phyloP scores from a whole-genome alignment of 2,113 vertebrate genomes.

The Ptyas mucosa region DNA sequence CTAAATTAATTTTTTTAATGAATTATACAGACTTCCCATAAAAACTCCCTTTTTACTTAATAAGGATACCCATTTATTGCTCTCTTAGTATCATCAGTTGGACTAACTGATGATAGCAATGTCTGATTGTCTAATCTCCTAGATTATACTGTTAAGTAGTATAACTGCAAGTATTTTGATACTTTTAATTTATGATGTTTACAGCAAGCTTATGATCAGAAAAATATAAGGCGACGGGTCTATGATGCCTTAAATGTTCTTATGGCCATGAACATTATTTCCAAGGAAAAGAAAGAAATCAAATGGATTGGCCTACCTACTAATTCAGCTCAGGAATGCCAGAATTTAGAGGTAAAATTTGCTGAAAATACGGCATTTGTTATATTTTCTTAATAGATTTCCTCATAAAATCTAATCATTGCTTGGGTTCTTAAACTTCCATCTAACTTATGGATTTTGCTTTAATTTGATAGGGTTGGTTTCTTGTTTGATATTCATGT shows the following conservation, averaged over 20 bases:
- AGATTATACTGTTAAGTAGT: conserved; percentile 15
- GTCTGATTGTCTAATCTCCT: neutral
- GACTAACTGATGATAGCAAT: conserved; percentile 13
- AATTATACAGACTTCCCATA: neutral
- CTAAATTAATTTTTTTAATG: neutral
- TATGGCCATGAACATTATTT: conserved; percentile 99
- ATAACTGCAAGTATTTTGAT: conserved; percentile 21
- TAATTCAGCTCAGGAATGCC: conserved; percentile 98
- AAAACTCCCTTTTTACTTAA: neutral
- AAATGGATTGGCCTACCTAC: conserved; percentile 98
- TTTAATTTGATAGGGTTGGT: neutral
- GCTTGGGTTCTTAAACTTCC: neutral
- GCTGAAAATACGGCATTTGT: neutral
- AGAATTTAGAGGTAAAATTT: conserved; percentile 88
- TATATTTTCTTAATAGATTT: neutral
- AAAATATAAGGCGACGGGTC: conserved; percentile 96
- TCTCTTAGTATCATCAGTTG: neutral
- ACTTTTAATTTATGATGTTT: conserved; percentile 40
- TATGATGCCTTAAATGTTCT: conserved; percentile 98
- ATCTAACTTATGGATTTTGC: neutral
- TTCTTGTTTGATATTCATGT: neutral
- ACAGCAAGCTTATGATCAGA: conserved; percentile 95
- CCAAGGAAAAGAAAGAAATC: conserved; percentile 99
- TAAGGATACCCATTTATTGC: neutral
- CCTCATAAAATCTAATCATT: neutral